Evolutionary conservation across 1,140 invertebrate species (phyloP), one percentile per base, ranked within the genome.

Genomic region (Calliphora vicina): DNA sequence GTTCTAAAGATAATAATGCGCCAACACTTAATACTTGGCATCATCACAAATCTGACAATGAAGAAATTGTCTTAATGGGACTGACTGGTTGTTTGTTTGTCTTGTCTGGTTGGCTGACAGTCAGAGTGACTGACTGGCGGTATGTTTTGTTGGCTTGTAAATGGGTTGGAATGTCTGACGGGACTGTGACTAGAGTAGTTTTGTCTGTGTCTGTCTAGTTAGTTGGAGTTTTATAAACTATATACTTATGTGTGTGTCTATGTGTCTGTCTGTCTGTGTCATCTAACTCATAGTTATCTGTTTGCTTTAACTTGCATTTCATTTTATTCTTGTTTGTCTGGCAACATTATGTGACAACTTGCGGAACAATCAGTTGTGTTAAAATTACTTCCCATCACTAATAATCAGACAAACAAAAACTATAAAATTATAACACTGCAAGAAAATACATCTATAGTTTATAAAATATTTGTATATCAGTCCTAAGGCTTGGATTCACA

Each of bases 1-100:
- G 87, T 89, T 87, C 85, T 84, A 89, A 85, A 85, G 86, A 88
- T 88, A 86, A 88, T 88, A 87, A 88, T 88, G 86, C 86, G 86
- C 85, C 87, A 89, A 89, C 87, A 89, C 88, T 89, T 89, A 85
- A 85, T 84, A 85, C 86, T 83, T 87, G 88, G 87, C 87, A 88
- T 87, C 86, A 87, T 86, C 85, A 87, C 86, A 87, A 86, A 87
- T 86, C 84, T 83, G 82, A 85, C 82, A 83, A 83, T 27, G 15
- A 45, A 20, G 74, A 45, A 78, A 20, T 78, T 42, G 35, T 78
- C 35, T 43, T 78, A 78, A 78, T 78, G 74, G 74, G 29, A 20
- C 29, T 42, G 73, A 12, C 4, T 35, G 27, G 72, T n/a, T 76
- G 73, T 26, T n/a, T 29, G n/a, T n/a, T n/a, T n/a, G 72, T 20